Evolutionary conservation across 2,888 invertebrate species (phyloP).

Genomic region (Dorcus parallelipipedus): DNA sequence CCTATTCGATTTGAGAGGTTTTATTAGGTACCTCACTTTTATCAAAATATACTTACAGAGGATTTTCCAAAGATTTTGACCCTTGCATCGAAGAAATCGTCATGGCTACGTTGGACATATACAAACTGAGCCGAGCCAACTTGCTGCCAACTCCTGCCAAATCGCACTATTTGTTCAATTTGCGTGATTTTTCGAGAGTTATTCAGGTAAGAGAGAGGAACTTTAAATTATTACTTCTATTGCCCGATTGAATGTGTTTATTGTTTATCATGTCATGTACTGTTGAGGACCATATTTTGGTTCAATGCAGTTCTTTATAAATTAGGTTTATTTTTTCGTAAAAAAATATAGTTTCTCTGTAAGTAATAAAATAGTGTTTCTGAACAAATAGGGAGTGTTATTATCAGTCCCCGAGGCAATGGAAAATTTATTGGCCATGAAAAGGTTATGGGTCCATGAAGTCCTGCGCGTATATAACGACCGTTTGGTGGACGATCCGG

Average conservation of each 20-base stretch:
- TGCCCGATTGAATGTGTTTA: too few relatives aligned
- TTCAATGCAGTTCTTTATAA: too few relatives aligned
- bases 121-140: slow-evolving; percentile 76
- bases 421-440: slow-evolving; percentile 79
- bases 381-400: slow-evolving; percentile 69
- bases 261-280: too few relatives aligned
- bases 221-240: too few relatives aligned
- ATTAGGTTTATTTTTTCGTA: too few relatives aligned
- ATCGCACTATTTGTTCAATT: slow-evolving; percentile 92
- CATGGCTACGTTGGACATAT: slow-evolving; percentile 78
- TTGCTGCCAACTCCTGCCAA: slow-evolving; percentile 90
- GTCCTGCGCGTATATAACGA: slow-evolving; percentile 90
- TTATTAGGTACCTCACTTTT: neutral
- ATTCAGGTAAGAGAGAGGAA: slow-evolving; percentile 60
- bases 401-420: slow-evolving; percentile 91
- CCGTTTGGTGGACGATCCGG: slow-evolving; percentile 80
- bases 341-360: too few relatives aligned
- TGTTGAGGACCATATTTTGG: too few relatives aligned
- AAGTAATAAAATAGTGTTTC: slow-evolving; percentile 4
- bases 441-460: slow-evolving; percentile 93
- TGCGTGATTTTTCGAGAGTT: slow-evolving; percentile 90
- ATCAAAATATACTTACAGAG: slow-evolving; percentile 54
- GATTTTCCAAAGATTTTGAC: slow-evolving; percentile 92
- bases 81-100: slow-evolving; percentile 89
- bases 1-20: too few relatives aligned